Evolutionary conservation across 2,797 vertebrate genomes (phyloP).

Genomic region (Pogoniulus pusillus): DNA sequence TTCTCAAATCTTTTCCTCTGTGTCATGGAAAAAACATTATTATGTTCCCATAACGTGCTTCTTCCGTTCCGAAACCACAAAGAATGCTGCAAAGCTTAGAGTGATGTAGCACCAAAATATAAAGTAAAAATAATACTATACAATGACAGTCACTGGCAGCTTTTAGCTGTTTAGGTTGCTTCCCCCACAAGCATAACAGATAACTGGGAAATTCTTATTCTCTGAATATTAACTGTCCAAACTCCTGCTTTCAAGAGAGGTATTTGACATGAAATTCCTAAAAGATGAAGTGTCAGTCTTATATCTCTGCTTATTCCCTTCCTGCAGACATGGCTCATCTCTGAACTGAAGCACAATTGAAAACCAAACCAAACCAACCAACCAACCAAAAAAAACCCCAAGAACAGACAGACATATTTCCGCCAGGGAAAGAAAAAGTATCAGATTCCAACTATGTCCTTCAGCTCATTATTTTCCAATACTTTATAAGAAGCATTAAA

Average conservation of each 20-base stretch:
- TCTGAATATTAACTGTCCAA: not conserved
- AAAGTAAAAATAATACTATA: not conserved
- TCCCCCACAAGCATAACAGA: not conserved
- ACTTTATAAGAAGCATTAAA: constrained; percentile 48
- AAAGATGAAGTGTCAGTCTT: not conserved
- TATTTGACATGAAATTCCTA: not conserved
- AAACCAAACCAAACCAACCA: not conserved
- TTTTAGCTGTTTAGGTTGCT: not conserved
- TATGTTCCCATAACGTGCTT: not conserved
- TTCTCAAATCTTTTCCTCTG: not conserved
- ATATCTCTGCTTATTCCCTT: not conserved
- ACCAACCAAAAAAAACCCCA: too few relatives aligned
- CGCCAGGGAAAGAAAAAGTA: not conserved
- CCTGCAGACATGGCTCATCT: not conserved
- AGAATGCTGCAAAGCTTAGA: not conserved
- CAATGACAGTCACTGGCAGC: not conserved
- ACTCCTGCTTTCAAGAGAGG: not conserved
- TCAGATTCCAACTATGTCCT: constrained; percentile 28
- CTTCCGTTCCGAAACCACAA: not conserved
- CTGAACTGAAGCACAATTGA: not conserved
- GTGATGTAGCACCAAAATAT: not conserved
- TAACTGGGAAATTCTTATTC: not conserved
- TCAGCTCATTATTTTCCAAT: constrained; percentile 51
- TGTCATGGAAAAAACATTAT: not conserved
- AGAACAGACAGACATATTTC: not conserved